These are phyloP conservation scores for Nothoprocta pentlandii DNA, from an alignment of 2,113 vertebrate genomes.

Conservation along the genomic window DNA sequence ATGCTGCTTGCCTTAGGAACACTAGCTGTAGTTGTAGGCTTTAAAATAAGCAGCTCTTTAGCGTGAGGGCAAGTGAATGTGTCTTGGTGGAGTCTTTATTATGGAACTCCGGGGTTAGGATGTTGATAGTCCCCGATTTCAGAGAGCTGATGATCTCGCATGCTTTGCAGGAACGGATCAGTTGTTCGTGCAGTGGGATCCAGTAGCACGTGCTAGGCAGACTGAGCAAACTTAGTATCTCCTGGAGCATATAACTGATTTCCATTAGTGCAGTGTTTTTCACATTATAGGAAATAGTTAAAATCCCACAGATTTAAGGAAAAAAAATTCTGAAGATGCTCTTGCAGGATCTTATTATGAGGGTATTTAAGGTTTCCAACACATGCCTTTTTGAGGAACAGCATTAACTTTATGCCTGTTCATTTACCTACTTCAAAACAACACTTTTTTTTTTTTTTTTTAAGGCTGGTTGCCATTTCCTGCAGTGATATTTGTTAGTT, in stretches of 20 bases:
- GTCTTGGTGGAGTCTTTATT: not conserved
- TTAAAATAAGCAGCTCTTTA: not conserved
- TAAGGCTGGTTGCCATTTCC: slow-evolving; percentile 55
- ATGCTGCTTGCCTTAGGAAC: not conserved
- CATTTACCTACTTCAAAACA: slow-evolving; percentile 8
- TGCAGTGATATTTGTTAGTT: slow-evolving; percentile 53
- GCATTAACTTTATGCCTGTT: slow-evolving; percentile 23
- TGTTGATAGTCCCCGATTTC: not conserved
- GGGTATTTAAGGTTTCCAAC: slow-evolving; percentile 39
- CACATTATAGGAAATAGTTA: not conserved
- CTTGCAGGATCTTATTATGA: not conserved
- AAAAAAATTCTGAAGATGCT: not conserved
- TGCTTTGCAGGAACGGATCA: not conserved
- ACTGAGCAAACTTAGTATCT: not conserved
- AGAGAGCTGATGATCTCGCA: not conserved
- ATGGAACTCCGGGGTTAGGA: not conserved
- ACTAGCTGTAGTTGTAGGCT: not conserved
- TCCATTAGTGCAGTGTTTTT: not conserved
- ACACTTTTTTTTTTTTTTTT: not conserved
- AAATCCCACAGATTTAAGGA: not conserved
- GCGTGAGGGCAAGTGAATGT: not conserved
- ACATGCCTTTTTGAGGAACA: slow-evolving; percentile 6
- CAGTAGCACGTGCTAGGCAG: not conserved
- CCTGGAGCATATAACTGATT: not conserved
- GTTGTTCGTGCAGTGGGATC: rapidly evolving